A percentile compares a stretch with the other conserved stretches of the same genome.
Evolutionary conservation across 2,113 vertebrate genomes (phyloP).

Genomic region (Ploceus nigricollis): DNA sequence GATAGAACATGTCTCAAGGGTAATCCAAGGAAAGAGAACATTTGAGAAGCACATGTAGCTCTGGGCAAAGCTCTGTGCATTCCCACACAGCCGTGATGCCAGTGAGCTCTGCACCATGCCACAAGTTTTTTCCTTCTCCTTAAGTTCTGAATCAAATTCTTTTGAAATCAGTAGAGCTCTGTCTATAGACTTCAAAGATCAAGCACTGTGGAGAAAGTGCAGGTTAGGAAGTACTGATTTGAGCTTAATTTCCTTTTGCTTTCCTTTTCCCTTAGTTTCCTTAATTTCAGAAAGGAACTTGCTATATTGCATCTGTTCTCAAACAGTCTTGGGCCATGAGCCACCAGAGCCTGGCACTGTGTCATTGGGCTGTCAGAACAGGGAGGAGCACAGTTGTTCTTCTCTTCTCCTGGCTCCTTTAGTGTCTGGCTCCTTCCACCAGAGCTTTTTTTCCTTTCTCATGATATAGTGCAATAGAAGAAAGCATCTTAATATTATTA

Average conservation of each 20-base stretch:
- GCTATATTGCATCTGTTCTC: neutral
- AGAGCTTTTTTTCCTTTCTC: neutral
- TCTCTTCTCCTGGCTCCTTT: neutral
- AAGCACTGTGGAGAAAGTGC: neutral
- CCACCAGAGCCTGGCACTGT: neutral
- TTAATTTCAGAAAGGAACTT: neutral
- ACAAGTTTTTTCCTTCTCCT: neutral
- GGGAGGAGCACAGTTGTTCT: neutral
- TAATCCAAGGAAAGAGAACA: neutral
- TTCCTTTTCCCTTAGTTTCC: neutral
- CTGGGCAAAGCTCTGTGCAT: neutral
- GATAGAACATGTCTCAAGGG: neutral
- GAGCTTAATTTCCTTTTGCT: neutral
- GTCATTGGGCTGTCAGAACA: neutral
- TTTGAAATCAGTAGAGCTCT: neutral
- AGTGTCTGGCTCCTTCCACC: neutral
- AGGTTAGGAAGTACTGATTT: neutral
- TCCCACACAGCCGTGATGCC: neutral
- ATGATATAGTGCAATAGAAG: neutral
- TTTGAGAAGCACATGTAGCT: slow-evolving; percentile 1
- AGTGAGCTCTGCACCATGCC: neutral
- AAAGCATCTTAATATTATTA: neutral
- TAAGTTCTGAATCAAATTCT: neutral
- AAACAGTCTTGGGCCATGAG: neutral
- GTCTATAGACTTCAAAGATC: neutral